phyloP scores from a whole-genome alignment of 2,888 invertebrate species.

The Drosophila paramelanica region DNA sequence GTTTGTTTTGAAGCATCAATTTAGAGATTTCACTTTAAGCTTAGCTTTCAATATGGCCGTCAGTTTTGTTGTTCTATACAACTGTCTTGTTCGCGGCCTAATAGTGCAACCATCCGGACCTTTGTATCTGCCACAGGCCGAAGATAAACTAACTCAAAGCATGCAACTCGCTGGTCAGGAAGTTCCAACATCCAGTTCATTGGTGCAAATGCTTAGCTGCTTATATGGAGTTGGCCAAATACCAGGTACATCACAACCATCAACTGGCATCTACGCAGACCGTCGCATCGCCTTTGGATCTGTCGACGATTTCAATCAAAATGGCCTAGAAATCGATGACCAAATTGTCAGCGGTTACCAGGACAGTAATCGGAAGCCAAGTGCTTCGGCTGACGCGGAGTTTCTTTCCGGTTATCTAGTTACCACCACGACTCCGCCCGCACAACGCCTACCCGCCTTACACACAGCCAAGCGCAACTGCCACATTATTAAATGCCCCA shows the following conservation, averaged over 20 bases:
- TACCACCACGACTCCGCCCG: not conserved
- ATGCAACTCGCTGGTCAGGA: not conserved
- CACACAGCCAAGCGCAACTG: constrained; percentile 33
- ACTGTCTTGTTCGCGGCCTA: constrained; percentile 35
- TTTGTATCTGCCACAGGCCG: not conserved
- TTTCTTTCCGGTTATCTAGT: not conserved
- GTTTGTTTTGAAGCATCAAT: constrained; percentile 18
- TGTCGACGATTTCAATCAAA: constrained; percentile 1
- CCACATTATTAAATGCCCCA: constrained; percentile 48
- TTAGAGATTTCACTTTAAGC: not conserved
- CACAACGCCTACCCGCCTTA: not conserved
- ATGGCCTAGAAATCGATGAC: not conserved
- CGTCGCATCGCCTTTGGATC: constrained; percentile 1
- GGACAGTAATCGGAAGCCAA: not conserved
- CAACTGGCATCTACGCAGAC: not conserved
- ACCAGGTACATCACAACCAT: not conserved
- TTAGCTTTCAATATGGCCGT: constrained; percentile 21
- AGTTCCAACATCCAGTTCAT: not conserved
- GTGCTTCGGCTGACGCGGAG: constrained; percentile 2
- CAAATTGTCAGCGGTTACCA: not conserved
- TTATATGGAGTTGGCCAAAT: constrained; percentile 5
- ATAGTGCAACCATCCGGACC: constrained; percentile 7
- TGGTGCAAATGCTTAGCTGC: constrained; percentile 13
- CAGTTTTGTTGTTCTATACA: constrained; percentile 37
- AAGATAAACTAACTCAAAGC: not conserved